Percentiles rank a stretch among this genome's conserved stretches.
phyloP scores from a whole-genome alignment of 2,888 invertebrate genomes.

The Erebia epiphron region DNA sequence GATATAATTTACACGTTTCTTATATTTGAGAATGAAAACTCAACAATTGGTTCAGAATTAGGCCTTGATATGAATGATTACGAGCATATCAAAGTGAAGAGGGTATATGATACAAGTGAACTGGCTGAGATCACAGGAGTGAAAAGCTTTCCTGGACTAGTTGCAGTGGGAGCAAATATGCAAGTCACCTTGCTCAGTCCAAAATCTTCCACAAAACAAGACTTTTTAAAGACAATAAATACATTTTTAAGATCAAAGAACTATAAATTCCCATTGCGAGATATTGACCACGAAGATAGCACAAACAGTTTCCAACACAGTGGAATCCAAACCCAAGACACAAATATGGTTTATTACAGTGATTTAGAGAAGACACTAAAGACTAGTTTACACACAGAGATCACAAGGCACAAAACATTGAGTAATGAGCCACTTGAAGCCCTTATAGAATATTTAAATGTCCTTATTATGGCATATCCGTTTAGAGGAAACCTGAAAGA shows the following conservation, averaged over 20 bases:
- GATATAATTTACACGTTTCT: conserved; percentile 84
- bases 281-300: conserved; percentile 49
- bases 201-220: conserved; percentile 66
- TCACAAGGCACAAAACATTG: conserved; percentile 87
- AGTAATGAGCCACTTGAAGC: conserved; percentile 88
- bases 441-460: conserved; percentile 87
- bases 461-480: conserved; percentile 91
- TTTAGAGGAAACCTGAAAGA: conserved; percentile 85
- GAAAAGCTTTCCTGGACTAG: conserved; percentile 79
- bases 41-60: conserved; percentile 85
- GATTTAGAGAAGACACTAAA: conserved; percentile 95
- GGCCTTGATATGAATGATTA: conserved; percentile 85
- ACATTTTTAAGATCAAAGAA: conserved; percentile 75
- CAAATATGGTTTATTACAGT: conserved; percentile 89
- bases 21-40: conserved; percentile 85
- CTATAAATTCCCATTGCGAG: conserved; percentile 65
- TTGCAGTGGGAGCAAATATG: conserved; percentile 72
- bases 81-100: conserved; percentile 81
- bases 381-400: conserved; percentile 92
- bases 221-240: conserved; percentile 76
- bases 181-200: conserved; percentile 66
- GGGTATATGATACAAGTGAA: conserved; percentile 82
- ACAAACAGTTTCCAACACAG: conserved; percentile 51
- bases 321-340: conserved; percentile 40
- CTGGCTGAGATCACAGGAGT: conserved; percentile 74